These are phyloP conservation scores for Caenorhabditis becei DNA, from an alignment of 2,888 invertebrate species.

Conservation along the genomic window DNA sequence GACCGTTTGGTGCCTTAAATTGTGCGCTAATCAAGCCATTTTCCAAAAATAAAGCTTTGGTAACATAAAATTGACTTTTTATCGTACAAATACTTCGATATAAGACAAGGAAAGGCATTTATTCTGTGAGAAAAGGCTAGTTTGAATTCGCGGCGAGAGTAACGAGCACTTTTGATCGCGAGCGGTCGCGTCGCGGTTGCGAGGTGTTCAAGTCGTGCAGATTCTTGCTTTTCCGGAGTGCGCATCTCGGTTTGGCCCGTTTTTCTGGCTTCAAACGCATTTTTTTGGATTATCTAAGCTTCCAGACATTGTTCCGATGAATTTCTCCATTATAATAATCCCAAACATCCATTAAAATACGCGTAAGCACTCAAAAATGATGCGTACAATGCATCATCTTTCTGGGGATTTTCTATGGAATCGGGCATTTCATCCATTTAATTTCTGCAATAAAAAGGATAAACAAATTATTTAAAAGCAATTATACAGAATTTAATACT, in stretches of 20 bases:
- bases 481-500: neutral
- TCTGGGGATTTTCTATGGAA: too few relatives aligned
- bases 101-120: neutral
- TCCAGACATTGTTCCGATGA: neutral
- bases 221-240: conserved; percentile 20
- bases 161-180: conserved; percentile 61
- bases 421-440: too few relatives aligned
- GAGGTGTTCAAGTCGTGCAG: conserved; percentile 44
- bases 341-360: neutral
- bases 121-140: conserved; percentile 3
- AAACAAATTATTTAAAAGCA: conserved; percentile 11
- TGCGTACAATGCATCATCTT: too few relatives aligned
- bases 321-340: conserved; percentile 16
- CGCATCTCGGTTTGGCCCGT: conserved; percentile 19
- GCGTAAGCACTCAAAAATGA: neutral
- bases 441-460: too few relatives aligned
- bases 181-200: conserved; percentile 70
- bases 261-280: conserved; percentile 15
- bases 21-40: conserved; percentile 18
- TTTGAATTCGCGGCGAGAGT: conserved; percentile 53
- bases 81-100: conserved; percentile 15
- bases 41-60: conserved; percentile 56
- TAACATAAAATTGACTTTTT: conserved; percentile 33
- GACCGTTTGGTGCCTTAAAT: conserved; percentile 52
- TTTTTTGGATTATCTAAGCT: conserved; percentile 19